Evolutionary conservation across 2,113 vertebrate species (phyloP).

Genomic region (Murina feae): DNA sequence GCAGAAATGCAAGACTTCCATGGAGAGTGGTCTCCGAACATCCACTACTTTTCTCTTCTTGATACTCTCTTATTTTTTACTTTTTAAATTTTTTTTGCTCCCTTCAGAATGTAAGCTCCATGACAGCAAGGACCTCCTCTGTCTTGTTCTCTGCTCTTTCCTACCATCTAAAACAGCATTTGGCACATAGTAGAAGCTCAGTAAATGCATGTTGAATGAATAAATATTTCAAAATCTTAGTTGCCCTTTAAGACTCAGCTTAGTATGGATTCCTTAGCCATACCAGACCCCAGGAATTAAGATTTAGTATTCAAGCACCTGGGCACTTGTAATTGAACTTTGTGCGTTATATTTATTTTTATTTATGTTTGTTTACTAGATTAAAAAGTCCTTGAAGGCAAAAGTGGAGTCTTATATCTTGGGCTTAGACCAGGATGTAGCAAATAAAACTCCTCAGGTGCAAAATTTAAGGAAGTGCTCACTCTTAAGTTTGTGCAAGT

Average conservation of each 20-base stretch:
- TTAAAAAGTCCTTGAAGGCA: not conserved
- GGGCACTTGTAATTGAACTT: not conserved
- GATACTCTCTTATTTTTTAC: not conserved
- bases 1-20: not conserved
- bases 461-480: not conserved
- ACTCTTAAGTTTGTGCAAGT: not conserved
- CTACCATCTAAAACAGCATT: not conserved
- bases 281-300: not conserved
- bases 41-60: not conserved
- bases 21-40: not conserved
- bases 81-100: not conserved
- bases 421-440: not conserved
- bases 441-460: not conserved
- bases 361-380: not conserved
- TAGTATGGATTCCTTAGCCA: not conserved
- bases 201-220: not conserved
- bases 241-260: not conserved
- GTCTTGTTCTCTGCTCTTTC: not conserved
- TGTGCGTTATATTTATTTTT: not conserved
- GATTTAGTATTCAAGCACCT: not conserved
- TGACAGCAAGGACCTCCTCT: not conserved
- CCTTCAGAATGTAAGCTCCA: not conserved
- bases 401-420: not conserved
- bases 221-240: slow-evolving; percentile 20
- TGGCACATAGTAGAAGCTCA: not conserved